Evolutionary conservation across 92 coral and sea anemone species (phyloP), one percentile per base, ranked within the genome.

Genomic region (Palythoa caribaeorum): DNA sequence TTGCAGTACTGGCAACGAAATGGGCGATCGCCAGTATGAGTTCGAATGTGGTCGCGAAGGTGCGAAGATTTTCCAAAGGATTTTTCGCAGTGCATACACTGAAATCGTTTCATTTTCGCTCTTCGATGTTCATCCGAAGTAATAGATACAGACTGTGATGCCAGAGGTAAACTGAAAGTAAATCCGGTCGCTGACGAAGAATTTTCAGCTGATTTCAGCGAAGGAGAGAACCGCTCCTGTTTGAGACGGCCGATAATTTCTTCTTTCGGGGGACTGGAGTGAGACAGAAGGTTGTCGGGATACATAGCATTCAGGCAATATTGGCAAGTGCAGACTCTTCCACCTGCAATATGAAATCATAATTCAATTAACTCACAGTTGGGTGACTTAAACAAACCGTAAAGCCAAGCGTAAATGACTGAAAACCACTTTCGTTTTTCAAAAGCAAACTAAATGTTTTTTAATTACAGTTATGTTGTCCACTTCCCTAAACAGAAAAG

Each of bases 51-150:
- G 77, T 97, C 99, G 35, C 99, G 98, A 86, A 97, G 96, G 80
- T 97, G 99, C 71, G 99, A 97, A 5, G 99, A 97, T 86, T 97
- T 97, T 2, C 99, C 99, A 80, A 97, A 97, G 36, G 99, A 97
- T 59, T 97, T 97, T 52, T 97, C 99, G 88, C 99, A 97, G 74
- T 97, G 99, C 90, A 94, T 90, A 71, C 99, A 97, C 78, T 94
- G 99, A 87, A 97, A 97, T 36, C 99, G 96, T 71, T 97, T 97
- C 94, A 88, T 94, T 80, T 96, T 93, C 71, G 91, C 90, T 37
- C 96, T 89, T 75, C 95, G 87, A 28, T 93, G 94, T 13, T 93
- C 98, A 11, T 94, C 97, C 21, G 96, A 60, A 68, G 90, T 68
- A 88, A 93, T 84, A 13, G 96, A 60, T 14, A 90, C 73, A 2